phyloP scores from a whole-genome alignment of 2,797 vertebrate genomes.

The Macrochelys suwanniensis region DNA sequence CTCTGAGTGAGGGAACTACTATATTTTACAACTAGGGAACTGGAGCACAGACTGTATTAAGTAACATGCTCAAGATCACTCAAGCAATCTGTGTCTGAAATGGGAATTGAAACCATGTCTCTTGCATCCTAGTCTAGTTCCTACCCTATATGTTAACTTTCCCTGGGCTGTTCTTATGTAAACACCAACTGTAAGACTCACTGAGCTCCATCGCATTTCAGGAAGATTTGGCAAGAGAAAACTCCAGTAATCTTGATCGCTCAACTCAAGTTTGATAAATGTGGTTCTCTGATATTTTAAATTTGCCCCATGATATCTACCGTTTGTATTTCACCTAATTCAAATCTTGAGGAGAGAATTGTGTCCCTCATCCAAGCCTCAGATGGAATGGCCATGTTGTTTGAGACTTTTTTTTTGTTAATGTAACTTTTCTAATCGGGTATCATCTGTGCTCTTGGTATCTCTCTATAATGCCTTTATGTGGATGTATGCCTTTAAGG shows the following conservation, averaged over 20 bases:
- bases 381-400: neutral
- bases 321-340: neutral
- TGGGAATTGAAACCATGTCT: neutral
- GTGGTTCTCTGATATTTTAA: accelerated
- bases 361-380: neutral
- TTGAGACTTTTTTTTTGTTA: neutral
- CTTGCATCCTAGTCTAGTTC: neutral
- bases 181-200: neutral
- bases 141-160: neutral
- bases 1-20: neutral
- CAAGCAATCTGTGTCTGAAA: accelerated
- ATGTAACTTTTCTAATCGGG: neutral
- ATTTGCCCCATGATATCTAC: neutral
- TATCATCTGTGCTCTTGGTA: neutral
- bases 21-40: neutral
- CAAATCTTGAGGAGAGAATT: neutral
- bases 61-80: accelerated
- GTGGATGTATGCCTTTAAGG: neutral
- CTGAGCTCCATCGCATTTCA: neutral
- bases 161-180: neutral
- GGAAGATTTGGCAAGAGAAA: neutral
- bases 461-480: neutral
- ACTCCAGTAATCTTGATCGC: neutral
- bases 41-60: neutral
- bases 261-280: neutral